Base-by-base conservation (phyloP, 2,797 vertebrate species). In the Xenopus petersii region DNA sequence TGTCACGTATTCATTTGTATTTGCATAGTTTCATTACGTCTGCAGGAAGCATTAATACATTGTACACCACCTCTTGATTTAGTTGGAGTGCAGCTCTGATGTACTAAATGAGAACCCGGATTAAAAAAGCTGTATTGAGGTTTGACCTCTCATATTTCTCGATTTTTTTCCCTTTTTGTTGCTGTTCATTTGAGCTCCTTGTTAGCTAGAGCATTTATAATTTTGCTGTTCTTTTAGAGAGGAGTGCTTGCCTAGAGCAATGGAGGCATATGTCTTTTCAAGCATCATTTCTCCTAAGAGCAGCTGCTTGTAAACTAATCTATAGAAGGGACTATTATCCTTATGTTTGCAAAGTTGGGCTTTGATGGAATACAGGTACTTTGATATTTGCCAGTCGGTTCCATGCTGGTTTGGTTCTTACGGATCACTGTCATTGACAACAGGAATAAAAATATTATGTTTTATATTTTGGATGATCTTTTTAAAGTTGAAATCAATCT, bases 191-290 rank as follows among this genome's bases (percentile, higher is more conserved):
- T 67, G 33, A 73, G 30, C n/a, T 21, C 17, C 63, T 66, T 74
- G 42, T 67, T 60, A 58, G 36, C 15, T 33, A 56, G 3, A 7
- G 59, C 26, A 42, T 67, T 73, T 17, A 46, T n/a, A 21, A 73
- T 66, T 47, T 66, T 33, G 36, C 63, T 9, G 42, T 56, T 56
- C 16, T 30, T 66, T 60, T 26, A 59, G 15, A 59, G 26, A 60
- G 9, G 42, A 60, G 46, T 46, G 16, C 17, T 58, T 65, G 15
- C 62, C 62, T 64, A 47, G 10, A 58, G 63, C 62, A 47, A 47
- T 46, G 11, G 62, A 64, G 36, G 9, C 51, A 73, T 64, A 64
- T 64, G 62, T 47, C 62, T 64, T 47, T 64, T 64, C 60, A 64
- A 46, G 30, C 60, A 49, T 47, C 17, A 33, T 65, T 73, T 73